Percentiles rank a stretch among this genome's conserved stretches.
These are phyloP conservation scores for Sorex araneus DNA, from an alignment of 2,113 vertebrate species.

Conservation along the genomic window DNA sequence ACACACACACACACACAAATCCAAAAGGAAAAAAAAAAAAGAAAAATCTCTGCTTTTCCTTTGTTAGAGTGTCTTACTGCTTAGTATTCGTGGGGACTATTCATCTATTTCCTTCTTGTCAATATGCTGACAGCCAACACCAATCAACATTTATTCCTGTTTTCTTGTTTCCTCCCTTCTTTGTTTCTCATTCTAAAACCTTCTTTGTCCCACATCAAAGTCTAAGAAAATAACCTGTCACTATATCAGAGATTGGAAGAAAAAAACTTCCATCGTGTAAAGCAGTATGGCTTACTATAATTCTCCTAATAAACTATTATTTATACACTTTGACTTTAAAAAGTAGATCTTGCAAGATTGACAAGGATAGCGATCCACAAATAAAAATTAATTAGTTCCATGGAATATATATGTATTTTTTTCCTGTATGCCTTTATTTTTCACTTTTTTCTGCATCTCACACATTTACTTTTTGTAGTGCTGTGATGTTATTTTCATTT, in stretches of 20 bases:
- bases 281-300: constrained; percentile 14
- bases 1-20: not conserved
- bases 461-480: not conserved
- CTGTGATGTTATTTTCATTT: constrained; percentile 14
- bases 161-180: constrained; percentile 57
- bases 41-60: not conserved
- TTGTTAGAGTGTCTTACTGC: not conserved
- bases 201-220: constrained; percentile 66
- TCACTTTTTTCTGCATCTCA: not conserved
- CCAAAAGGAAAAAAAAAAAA: too few species aligned
- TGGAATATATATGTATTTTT: not conserved
- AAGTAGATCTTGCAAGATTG: not conserved
- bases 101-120: constrained; percentile 76
- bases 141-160: constrained; percentile 40
- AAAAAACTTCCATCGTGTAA: constrained; percentile 28
- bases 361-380: not conserved
- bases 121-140: constrained; percentile 63
- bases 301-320: not conserved
- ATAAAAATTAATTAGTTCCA: not conserved
- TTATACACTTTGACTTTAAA: constrained; percentile 47
- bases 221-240: constrained; percentile 78
- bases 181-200: constrained; percentile 63
- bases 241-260: constrained; percentile 6
- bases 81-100: constrained; percentile 59
- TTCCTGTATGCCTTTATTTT: not conserved